phyloP scores from a whole-genome alignment of 1,140 invertebrate species.

The Macrosteles quadrilineatus region DNA sequence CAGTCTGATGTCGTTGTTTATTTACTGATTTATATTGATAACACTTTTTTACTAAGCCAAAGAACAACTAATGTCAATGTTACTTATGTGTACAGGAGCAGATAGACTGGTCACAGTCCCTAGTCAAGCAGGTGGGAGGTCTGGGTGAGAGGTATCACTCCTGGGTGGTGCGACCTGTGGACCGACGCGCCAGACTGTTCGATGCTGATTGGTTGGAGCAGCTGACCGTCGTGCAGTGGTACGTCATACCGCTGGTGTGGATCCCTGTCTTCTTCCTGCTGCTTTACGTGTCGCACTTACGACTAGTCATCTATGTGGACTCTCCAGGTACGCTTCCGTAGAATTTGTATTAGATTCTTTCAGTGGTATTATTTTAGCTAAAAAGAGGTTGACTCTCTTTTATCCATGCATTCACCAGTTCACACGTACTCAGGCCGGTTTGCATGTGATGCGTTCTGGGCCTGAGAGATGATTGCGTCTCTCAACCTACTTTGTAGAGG shows the following conservation, averaged over 20 bases:
- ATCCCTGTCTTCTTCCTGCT: conserved; percentile 60
- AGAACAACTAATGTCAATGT: too few species aligned
- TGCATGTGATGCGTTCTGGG: too few species aligned
- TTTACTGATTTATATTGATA: too few species aligned
- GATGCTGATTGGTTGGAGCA: conserved; percentile 62
- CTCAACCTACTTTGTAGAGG: too few species aligned
- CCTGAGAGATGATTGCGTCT: too few species aligned
- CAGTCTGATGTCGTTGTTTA: too few species aligned
- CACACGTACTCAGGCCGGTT: too few species aligned
- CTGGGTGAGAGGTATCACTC: conserved; percentile 63
- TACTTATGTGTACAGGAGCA: conserved; percentile 61
- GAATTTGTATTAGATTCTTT: too few species aligned
- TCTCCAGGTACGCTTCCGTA: neutral
- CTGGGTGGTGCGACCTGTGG: conserved; percentile 72
- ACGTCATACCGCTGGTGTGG: conserved; percentile 67
- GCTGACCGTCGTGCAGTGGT: conserved; percentile 70
- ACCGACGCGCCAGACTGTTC: conserved; percentile 65
- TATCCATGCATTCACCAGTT: too few species aligned
- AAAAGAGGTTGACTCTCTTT: too few species aligned
- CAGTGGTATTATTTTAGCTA: too few species aligned
- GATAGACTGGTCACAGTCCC: conserved; percentile 69
- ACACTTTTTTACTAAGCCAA: too few species aligned
- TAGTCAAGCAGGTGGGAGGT: conserved; percentile 63
- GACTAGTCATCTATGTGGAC: neutral
- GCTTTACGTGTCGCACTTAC: conserved; percentile 41